Evolutionary conservation across 2,888 invertebrate genomes (phyloP).

Genomic region (Notodonta dromedarius): DNA sequence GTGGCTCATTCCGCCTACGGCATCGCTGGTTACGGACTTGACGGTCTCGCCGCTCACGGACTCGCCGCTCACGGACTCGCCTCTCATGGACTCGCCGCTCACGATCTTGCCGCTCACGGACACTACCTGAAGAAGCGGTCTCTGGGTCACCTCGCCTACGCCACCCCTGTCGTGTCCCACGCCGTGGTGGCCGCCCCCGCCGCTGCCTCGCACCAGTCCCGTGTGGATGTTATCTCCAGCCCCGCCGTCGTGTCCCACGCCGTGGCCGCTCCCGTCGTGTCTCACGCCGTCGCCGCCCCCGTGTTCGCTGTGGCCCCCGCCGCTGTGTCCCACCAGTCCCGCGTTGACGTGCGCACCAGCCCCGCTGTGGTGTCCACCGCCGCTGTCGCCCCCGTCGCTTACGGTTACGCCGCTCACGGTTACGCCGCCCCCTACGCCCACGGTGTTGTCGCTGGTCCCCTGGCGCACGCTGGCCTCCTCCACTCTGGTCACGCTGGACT

Average conservation of each 20-base stretch:
- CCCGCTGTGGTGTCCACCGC: conserved; percentile 49
- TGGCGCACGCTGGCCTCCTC: conserved; percentile 33
- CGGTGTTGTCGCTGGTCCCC: conserved; percentile 44
- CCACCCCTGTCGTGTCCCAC: conserved; percentile 42
- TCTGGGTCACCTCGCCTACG: conserved; percentile 46
- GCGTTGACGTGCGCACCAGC: conserved; percentile 55
- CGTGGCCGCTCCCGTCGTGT: conserved; percentile 54
- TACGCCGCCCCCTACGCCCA: conserved; percentile 33
- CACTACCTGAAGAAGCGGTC: conserved; percentile 55
- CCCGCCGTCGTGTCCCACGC: conserved; percentile 56
- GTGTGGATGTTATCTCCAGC: conserved; percentile 39
- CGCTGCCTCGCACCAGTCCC: conserved; percentile 80
- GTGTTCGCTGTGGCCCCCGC: conserved; percentile 44
- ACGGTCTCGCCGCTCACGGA: conserved; percentile 27
- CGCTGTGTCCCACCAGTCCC: conserved; percentile 60
- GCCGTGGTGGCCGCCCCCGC: conserved; percentile 55
- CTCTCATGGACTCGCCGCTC: conserved; percentile 27
- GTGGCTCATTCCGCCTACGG: conserved; percentile 37
- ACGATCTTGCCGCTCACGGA: conserved; percentile 43
- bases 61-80: conserved; percentile 31
- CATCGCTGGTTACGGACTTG: conserved; percentile 28
- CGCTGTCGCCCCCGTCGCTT: conserved; percentile 51
- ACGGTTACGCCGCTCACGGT: conserved; percentile 44
- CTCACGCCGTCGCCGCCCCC: conserved; percentile 51
- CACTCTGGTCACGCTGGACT: conserved; percentile 43